phyloP scores from a whole-genome alignment of 2,113 vertebrate species.

The Chlorocebus sabaeus region DNA sequence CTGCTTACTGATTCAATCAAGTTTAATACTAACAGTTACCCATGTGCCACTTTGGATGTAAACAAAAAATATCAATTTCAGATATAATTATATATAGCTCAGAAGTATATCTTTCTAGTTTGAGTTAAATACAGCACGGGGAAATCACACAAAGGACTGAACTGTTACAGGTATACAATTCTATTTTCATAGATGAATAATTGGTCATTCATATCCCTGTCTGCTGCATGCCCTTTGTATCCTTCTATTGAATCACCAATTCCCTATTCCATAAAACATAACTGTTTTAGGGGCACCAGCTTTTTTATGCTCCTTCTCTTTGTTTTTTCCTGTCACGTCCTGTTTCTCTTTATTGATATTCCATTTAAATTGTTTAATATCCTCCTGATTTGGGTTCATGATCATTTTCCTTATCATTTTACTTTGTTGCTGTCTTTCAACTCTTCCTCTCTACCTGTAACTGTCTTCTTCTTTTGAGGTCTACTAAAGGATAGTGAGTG shows the following conservation, averaged over 20 bases:
- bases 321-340: constrained; percentile 88
- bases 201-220: constrained; percentile 93
- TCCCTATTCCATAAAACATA: constrained; percentile 69
- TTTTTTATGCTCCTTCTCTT: constrained; percentile 83
- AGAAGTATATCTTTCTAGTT: constrained; percentile 78
- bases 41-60: constrained; percentile 45
- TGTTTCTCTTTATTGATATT: constrained; percentile 92
- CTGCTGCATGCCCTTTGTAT: constrained; percentile 90
- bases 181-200: neutral
- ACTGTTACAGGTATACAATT: constrained; percentile 47
- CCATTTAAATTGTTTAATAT: constrained; percentile 93
- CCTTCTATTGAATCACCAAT: constrained; percentile 81
- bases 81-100: constrained; percentile 69
- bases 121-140: constrained; percentile 83
- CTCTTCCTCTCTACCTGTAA: constrained; percentile 88
- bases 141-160: constrained; percentile 78
- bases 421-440: constrained; percentile 89
- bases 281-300: constrained; percentile 82
- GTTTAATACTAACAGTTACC: constrained; percentile 27
- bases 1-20: constrained; percentile 39
- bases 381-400: constrained; percentile 89
- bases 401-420: constrained; percentile 92
- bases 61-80: constrained; percentile 72
- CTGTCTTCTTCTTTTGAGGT: constrained; percentile 94
- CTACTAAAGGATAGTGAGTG: constrained; percentile 88